Evolutionary conservation across 2,888 invertebrate species (phyloP).

Genomic region (Harpagoxenus sublaevis): DNA sequence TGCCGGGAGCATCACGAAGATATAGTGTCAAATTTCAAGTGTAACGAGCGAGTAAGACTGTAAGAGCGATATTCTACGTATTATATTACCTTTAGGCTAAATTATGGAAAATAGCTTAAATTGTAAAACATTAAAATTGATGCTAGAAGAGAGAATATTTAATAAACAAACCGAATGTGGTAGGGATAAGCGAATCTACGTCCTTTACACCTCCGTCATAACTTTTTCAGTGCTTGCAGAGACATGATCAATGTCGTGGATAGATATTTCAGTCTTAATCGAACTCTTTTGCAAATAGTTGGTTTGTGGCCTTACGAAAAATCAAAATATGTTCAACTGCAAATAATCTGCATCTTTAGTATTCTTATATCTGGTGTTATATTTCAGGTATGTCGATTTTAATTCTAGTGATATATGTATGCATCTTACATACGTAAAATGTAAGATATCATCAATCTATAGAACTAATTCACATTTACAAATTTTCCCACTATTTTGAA

Average conservation of each 20-base stretch:
- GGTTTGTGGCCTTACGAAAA: slow-evolving; percentile 7
- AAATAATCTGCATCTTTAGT: not conserved
- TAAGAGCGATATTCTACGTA: not conserved
- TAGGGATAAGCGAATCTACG: not conserved
- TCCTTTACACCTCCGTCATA: not conserved
- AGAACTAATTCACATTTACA: too few species aligned
- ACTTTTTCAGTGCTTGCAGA: not conserved
- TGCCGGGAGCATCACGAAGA: not conserved
- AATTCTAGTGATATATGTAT: not conserved
- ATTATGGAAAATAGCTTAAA: not conserved
- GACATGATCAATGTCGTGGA: not conserved
- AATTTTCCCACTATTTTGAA: too few species aligned
- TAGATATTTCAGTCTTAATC: not conserved
- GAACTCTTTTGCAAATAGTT: not conserved
- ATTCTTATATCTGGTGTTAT: not conserved
- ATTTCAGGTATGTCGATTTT: not conserved
- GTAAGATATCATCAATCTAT: too few species aligned
- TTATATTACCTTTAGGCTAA: not conserved
- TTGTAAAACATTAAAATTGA: not conserved
- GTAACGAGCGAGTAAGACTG: too few species aligned
- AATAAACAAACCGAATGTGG: not conserved
- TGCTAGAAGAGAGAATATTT: not conserved
- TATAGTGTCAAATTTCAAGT: not conserved
- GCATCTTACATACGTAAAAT: too few species aligned
- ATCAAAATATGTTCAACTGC: not conserved